These are phyloP conservation scores for Argynnis bischoffii DNA, from an alignment of 2,888 invertebrate species.

Conservation along the genomic window DNA sequence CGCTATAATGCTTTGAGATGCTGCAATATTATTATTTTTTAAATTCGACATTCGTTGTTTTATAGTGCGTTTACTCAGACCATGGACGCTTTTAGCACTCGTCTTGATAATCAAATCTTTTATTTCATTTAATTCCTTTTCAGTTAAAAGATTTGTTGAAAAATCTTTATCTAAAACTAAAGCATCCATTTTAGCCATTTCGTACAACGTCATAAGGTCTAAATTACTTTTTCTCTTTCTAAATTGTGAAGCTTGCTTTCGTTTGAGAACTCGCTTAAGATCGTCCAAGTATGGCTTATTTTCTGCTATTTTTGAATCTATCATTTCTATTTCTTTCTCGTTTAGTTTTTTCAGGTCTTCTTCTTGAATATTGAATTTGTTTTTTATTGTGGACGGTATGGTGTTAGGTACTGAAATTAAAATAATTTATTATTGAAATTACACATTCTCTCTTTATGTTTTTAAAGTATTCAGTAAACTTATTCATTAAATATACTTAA, in stretches of 20 bases:
- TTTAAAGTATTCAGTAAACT: too few species aligned
- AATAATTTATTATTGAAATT: conserved; percentile 20
- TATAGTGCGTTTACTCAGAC: conserved; percentile 56
- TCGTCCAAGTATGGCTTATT: conserved; percentile 68
- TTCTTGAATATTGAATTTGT: conserved; percentile 54
- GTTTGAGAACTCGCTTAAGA: conserved; percentile 57
- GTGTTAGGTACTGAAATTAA: conserved; percentile 39
- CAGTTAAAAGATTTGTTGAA: conserved; percentile 56
- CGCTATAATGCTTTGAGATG: conserved; percentile 54
- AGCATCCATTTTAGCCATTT: conserved; percentile 58
- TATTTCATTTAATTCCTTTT: conserved; percentile 60
- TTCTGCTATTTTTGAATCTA: conserved; percentile 62
- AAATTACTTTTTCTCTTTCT: conserved; percentile 53
- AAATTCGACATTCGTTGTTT: conserved; percentile 29
- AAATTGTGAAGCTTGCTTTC: conserved; percentile 47
- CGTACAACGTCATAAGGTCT: conserved; percentile 62
- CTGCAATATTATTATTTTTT: conserved; percentile 34
- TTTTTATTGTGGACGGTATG: conserved; percentile 53
- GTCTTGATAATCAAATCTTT: conserved; percentile 61
- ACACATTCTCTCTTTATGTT: too few species aligned
- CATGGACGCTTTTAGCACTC: conserved; percentile 59
- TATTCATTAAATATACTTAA: too few species aligned
- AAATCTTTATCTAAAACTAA: conserved; percentile 48
- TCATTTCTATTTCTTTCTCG: conserved; percentile 69
- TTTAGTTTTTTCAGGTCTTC: conserved; percentile 55